phyloP scores from a whole-genome alignment of 2,888 invertebrate species.

The Nephrotoma guestfalica region DNA sequence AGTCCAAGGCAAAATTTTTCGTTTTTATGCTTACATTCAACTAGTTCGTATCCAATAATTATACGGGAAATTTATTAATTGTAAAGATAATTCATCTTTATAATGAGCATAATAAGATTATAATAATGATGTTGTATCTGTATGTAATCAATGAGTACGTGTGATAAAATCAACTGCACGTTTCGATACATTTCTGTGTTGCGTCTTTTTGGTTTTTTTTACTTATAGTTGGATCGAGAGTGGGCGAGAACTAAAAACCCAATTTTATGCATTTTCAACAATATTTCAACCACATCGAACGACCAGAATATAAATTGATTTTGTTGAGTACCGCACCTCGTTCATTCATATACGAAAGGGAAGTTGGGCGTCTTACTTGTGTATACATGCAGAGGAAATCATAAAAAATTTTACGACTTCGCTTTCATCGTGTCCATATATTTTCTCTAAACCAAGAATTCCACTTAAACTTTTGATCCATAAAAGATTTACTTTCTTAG shows the following conservation, averaged over 20 bases:
- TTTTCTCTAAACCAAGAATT: neutral
- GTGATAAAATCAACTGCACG: neutral
- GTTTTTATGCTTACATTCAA: too few relatives aligned
- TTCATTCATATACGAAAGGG: neutral
- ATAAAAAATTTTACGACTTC: neutral
- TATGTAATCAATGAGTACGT: too few relatives aligned
- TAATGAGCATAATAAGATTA: too few relatives aligned
- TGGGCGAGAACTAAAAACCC: neutral
- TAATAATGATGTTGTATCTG: too few relatives aligned
- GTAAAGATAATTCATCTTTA: too few relatives aligned
- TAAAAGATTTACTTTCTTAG: neutral
- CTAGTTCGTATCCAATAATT: too few relatives aligned
- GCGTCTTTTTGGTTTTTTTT: neutral
- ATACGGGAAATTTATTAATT: too few relatives aligned
- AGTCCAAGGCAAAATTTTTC: too few relatives aligned
- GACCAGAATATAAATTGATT: neutral
- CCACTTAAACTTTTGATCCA: neutral
- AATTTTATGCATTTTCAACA: neutral
- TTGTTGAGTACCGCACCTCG: neutral
- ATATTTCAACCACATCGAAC: neutral
- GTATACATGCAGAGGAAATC: neutral
- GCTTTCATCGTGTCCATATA: neutral
- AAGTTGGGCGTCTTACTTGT: neutral
- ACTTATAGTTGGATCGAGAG: neutral
- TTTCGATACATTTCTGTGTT: neutral